These are phyloP conservation scores for Pterostichus madidus DNA, from an alignment of 2,888 invertebrate species.

Conservation along the genomic window DNA sequence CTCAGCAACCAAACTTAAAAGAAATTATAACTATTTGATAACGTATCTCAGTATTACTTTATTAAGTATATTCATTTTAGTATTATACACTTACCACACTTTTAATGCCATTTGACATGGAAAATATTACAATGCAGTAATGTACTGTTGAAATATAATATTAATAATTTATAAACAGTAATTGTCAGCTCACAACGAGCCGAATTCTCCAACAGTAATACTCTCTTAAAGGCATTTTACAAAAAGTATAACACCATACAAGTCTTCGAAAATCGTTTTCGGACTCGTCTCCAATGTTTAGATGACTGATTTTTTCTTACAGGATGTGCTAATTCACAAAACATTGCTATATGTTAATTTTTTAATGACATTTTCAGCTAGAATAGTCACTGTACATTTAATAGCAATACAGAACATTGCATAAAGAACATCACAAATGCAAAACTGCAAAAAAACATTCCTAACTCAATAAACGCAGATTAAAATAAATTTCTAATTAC, in stretches of 20 bases:
- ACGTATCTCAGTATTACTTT: constrained; percentile 61
- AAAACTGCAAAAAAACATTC: constrained; percentile 53
- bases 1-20: constrained; percentile 27
- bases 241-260: constrained; percentile 56
- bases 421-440: constrained; percentile 66
- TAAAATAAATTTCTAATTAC: constrained; percentile 52
- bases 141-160: constrained; percentile 64
- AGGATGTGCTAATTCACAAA: constrained; percentile 64
- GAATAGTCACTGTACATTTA: constrained; percentile 67
- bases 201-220: constrained; percentile 55
- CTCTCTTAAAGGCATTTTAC: constrained; percentile 58
- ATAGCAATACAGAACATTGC: constrained; percentile 66
- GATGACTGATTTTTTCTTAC: constrained; percentile 57
- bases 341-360: constrained; percentile 62
- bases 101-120: constrained; percentile 62
- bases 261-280: constrained; percentile 9
- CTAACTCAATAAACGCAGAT: constrained; percentile 54
- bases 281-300: constrained; percentile 35
- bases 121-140: constrained; percentile 65
- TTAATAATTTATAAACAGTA: constrained; percentile 60
- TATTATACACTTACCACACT: constrained; percentile 65
- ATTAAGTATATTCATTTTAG: constrained; percentile 62
- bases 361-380: constrained; percentile 67
- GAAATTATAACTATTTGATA: constrained; percentile 58
- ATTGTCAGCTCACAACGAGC: constrained; percentile 42